Base-by-base conservation (phyloP, 2,797 vertebrate genomes). In the Sebastes wilsoni region DNA sequence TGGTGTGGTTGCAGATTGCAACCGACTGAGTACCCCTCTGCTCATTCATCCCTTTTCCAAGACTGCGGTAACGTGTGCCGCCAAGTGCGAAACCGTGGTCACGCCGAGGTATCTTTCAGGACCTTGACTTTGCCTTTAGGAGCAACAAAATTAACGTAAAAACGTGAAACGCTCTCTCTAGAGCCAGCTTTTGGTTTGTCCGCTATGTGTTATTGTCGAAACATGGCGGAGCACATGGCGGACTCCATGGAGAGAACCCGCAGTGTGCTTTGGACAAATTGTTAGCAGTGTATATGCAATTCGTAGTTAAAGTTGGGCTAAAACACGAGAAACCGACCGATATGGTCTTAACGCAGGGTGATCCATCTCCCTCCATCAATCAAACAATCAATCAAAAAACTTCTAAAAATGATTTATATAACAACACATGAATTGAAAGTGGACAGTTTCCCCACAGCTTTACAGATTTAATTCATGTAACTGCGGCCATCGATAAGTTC, bases 71-170 rank as follows among this genome's bases (percentile, higher is more conserved):
- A 46, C 42, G 42, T 46, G 16, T 0, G 14, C 1, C 2, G 38
- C 38, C 38, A 0, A 0, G 42, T 46, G 42, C 16, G 0, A 46
- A 46, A 46, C 14, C 6, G 16, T 46, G 6, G 42, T 46, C 0
- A 46, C 42, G 16, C 16, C 7, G 16, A 18, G 42, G 42, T 46
- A 46, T 16, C 38, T 42, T 42, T 42, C 16, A 46, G 42, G 0
- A 46, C 42, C 42, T 8, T 46, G 0, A 46, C 16, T 18, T 46
- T 18, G 16, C 7, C 42, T 46, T 18, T 20, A 46, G 6, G 42
- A 46, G 42, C 42, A 46, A 46, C 42, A 46, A 46, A 46, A 46
- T 46, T 20, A 46, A 46, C 3, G 16, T 46, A 46, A 46, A 46
- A 46, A 46, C 16, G 16, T 52, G 20, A 52, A 52, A 9, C 8